Base-by-base conservation (phyloP, 1,140 invertebrate genomes). In the Drosophila novamexicana region DNA sequence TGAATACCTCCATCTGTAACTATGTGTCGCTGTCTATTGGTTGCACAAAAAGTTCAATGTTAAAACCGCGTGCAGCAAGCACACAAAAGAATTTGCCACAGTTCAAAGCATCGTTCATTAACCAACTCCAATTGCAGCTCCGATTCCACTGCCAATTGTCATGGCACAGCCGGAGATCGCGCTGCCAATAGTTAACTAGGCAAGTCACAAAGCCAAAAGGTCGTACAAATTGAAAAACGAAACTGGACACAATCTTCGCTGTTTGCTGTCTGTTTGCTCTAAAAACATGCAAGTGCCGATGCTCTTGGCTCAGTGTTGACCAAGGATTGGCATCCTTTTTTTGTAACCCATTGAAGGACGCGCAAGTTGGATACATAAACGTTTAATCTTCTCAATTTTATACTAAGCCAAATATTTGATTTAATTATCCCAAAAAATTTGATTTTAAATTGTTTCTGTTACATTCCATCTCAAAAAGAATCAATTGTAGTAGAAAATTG, bases 71-170 rank as follows among this genome's bases (percentile, higher is more conserved):
- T 34, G n/a, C 63, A 84, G 40, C 42, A 32, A 47, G 47, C 50
- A 64, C 53, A 88, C 69, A 89, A 88, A 88, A 84, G 84, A 88
- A 88, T 88, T 88, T 88, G 81, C 84, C 84, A 89, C 77, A 86
- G 81, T 85, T 85, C 78, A 85, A 85, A 84, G 77, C 81, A 85
- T 86, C 81, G 84, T 85, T 78, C 82, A 85, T 85, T 84, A 84
- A 77, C 74, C 77, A 85, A 83, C 81, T 85, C 66, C 57, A 81
- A 79, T 86, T 54, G 49, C 47, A 59, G 29, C 53, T 59, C 32
- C 1, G 50, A 52, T 53, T 70, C 67, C 50, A 63, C 58, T 47
- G 32, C 14, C 57, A 59, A 74, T 74, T 74, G 71, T 56, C 65
- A 68, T 45, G 75, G 45, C 56, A 37, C 54, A 58, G 57, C 71